Evolutionary conservation across 2,888 invertebrate species (phyloP).

Genomic region (Agapetus fuscipes): DNA sequence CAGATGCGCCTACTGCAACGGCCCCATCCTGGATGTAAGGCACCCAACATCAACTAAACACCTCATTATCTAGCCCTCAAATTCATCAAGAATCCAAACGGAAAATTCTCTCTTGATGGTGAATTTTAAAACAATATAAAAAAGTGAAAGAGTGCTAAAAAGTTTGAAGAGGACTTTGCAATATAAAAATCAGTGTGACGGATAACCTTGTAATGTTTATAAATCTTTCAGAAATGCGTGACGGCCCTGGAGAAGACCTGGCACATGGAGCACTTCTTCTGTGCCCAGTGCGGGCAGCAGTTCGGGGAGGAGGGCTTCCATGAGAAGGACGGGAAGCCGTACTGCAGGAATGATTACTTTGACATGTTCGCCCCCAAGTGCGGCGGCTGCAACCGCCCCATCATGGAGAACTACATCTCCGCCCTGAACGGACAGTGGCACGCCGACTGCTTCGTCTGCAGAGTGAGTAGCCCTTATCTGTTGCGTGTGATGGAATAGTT

Average conservation of each 20-base stretch:
- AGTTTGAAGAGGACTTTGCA: not conserved
- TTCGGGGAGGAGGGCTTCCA: constrained; percentile 98
- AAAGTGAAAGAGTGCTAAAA: constrained; percentile 1
- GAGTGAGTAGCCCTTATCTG: constrained; percentile 57
- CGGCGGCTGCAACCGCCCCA: constrained; percentile 90
- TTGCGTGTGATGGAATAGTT: too few species aligned
- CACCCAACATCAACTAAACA: too few species aligned
- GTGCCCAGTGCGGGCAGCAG: constrained; percentile 93
- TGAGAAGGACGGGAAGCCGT: constrained; percentile 91
- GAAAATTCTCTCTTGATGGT: not conserved
- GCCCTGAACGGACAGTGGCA: constrained; percentile 98
- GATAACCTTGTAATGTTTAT: too few species aligned
- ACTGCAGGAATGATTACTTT: constrained; percentile 93
- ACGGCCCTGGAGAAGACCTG: constrained; percentile 96
- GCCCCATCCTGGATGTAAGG: constrained; percentile 95
- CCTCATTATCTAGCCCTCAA: too few species aligned
- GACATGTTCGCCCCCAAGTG: constrained; percentile 98
- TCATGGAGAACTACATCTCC: constrained; percentile 97
- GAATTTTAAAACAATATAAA: not conserved
- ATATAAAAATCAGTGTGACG: constrained; percentile 2
- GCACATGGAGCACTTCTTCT: constrained; percentile 99
- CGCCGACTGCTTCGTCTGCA: constrained; percentile 96
- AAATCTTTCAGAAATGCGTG: constrained; percentile 91
- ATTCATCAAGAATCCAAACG: not conserved
- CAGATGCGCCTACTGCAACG: constrained; percentile 96